A percentile compares a stretch with the other conserved stretches of the same genome.
Evolutionary conservation across 37 sponge, comb jelly and placozoan species (phyloP).

Genomic region (Chondrilla cf. caribensis): DNA sequence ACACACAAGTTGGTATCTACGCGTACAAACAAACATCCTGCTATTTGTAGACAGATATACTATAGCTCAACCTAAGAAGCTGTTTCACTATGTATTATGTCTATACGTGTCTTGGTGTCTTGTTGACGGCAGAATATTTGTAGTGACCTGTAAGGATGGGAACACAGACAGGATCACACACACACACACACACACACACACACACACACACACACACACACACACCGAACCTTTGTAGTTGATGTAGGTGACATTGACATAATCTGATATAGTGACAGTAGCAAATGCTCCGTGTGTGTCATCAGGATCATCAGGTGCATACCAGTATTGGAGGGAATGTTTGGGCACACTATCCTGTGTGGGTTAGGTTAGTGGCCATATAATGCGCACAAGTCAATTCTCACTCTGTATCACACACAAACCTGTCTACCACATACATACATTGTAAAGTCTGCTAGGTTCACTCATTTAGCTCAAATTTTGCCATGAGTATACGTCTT

Average conservation of each 20-base stretch:
- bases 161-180: not conserved
- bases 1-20: too few relatives aligned
- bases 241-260: slow-evolving; percentile 54
- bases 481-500: too few relatives aligned
- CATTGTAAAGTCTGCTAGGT: too few relatives aligned
- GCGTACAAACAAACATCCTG: too few relatives aligned
- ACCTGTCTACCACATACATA: too few relatives aligned
- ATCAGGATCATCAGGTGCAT: slow-evolving; percentile 30
- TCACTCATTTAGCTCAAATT: too few relatives aligned
- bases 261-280: slow-evolving; percentile 32
- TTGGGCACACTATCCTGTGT: slow-evolving; percentile 58
- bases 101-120: too few relatives aligned
- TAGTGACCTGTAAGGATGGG: too few relatives aligned
- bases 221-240: slow-evolving; percentile 47
- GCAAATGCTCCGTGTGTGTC: slow-evolving; percentile 55
- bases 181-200: slow-evolving; percentile 11
- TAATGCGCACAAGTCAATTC: not conserved
- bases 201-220: not conserved
- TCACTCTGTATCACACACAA: not conserved
- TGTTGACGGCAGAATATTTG: too few relatives aligned
- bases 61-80: too few relatives aligned
- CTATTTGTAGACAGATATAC: too few relatives aligned
- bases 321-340: slow-evolving; percentile 62
- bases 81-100: too few relatives aligned
- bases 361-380: not conserved